Percentiles rank a stretch among this genome's conserved stretches.
Conservation (phyloP, 2,888 invertebrate genomes). For the Pomacea canaliculata region DNA sequence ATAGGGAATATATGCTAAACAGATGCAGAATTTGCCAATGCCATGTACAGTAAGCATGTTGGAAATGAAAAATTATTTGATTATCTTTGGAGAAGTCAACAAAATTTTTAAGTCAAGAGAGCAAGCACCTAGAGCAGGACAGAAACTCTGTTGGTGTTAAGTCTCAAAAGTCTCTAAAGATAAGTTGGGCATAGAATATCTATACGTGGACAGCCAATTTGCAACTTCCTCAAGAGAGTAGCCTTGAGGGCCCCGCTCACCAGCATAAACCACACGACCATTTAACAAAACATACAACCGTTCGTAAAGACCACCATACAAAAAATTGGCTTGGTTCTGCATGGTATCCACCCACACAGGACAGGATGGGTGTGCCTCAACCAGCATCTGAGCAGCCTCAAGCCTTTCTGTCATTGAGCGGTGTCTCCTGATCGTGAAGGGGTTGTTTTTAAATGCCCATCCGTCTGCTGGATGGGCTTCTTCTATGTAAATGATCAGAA, state of each 20-base stretch:
- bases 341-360: slow-evolving; percentile 55
- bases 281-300: slow-evolving; percentile 55
- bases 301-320: slow-evolving; percentile 56
- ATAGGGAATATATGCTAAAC: too few species aligned
- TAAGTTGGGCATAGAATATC: not conserved
- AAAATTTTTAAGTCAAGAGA: too few species aligned
- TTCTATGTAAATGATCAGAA: slow-evolving; percentile 60
- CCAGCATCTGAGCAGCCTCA: slow-evolving; percentile 45
- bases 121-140: too few species aligned
- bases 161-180: too few species aligned
- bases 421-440: slow-evolving; percentile 36
- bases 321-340: slow-evolving; percentile 45
- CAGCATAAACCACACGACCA: slow-evolving; percentile 49
- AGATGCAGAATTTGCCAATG: too few species aligned
- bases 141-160: too few species aligned
- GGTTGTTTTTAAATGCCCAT: slow-evolving; percentile 56
- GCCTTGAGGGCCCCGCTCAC: slow-evolving; percentile 49
- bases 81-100: too few species aligned
- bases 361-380: slow-evolving; percentile 32
- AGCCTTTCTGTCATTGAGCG: slow-evolving; percentile 43
- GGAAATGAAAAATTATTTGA: too few species aligned
- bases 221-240: slow-evolving; percentile 51
- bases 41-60: too few species aligned
- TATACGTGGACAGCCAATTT: slow-evolving; percentile 45
- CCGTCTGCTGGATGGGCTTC: slow-evolving; percentile 62